phyloP scores from a whole-genome alignment of 2,113 vertebrate genomes.

The Potamarius usumacintae region DNA sequence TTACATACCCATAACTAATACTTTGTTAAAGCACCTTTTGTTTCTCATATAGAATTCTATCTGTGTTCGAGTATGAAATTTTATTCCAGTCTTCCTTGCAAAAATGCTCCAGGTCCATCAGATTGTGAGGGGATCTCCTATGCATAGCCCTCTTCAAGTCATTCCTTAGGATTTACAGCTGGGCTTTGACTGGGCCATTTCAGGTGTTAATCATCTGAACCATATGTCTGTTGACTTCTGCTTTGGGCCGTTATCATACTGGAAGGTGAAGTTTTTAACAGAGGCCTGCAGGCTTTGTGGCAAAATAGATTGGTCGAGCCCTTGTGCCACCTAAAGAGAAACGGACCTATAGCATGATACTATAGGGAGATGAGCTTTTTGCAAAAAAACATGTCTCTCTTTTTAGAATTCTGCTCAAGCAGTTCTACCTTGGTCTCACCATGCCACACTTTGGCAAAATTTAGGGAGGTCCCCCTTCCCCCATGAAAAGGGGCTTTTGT shows the following conservation, averaged over 20 bases:
- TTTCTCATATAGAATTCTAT: background rate
- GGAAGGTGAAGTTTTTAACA: background rate
- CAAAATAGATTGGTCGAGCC: background rate
- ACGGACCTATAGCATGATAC: background rate
- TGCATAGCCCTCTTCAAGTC: background rate
- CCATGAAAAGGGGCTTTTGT: background rate
- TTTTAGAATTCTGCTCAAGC: background rate
- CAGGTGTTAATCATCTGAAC: background rate
- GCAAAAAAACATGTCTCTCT: background rate
- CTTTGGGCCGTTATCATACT: background rate
- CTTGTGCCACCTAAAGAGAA: background rate
- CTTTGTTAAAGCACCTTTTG: background rate
- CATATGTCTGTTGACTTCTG: background rate
- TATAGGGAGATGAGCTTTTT: background rate
- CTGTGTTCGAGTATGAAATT: background rate
- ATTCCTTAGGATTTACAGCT: background rate
- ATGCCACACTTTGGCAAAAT: background rate
- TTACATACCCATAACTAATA: background rate
- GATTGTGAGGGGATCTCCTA: too few relatives aligned
- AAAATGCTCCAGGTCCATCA: background rate
- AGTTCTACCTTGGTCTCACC: background rate
- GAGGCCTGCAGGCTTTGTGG: background rate
- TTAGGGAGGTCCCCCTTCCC: too few relatives aligned
- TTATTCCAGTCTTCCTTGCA: background rate
- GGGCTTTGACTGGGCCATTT: background rate